These are phyloP conservation scores for Haplochromis vanheusdeni DNA, from an alignment of 2,113 vertebrate genomes.

Conservation along the genomic window DNA sequence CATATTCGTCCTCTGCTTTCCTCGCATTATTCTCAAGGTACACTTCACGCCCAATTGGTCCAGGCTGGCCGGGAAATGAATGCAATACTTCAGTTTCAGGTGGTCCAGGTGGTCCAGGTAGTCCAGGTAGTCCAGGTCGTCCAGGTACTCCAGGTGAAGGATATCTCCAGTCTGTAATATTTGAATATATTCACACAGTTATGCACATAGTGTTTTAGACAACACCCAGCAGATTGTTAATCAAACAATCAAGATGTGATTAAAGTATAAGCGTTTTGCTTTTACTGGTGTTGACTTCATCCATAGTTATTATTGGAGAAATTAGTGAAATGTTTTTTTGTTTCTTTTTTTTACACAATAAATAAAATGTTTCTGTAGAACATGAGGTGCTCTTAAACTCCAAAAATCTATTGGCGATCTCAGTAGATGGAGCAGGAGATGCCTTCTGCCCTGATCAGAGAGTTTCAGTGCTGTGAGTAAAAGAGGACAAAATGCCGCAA, in stretches of 20 bases:
- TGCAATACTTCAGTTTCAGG: accelerated
- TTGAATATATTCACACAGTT: not conserved
- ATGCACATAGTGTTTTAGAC: not conserved
- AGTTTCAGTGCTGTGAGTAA: not conserved
- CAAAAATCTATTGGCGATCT: not conserved
- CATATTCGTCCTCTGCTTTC: accelerated
- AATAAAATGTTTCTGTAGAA: not conserved
- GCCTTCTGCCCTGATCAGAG: not conserved
- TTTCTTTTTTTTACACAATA: not conserved
- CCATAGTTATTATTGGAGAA: not conserved
- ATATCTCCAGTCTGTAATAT: not conserved
- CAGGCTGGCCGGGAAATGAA: not conserved
- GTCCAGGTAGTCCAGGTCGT: accelerated
- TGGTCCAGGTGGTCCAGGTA: accelerated
- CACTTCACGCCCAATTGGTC: accelerated
- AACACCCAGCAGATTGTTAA: not conserved
- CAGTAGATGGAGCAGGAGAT: not conserved
- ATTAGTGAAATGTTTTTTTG: not conserved
- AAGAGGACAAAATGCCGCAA: not conserved
- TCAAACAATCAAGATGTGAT: not conserved
- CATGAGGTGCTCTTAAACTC: not conserved
- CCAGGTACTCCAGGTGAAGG: accelerated
- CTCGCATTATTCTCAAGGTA: accelerated
- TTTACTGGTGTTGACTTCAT: not conserved
- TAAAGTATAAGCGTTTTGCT: not conserved